These are phyloP conservation scores for Regulus satrapa DNA, from an alignment of 2,113 vertebrate genomes.

Conservation along the genomic window DNA sequence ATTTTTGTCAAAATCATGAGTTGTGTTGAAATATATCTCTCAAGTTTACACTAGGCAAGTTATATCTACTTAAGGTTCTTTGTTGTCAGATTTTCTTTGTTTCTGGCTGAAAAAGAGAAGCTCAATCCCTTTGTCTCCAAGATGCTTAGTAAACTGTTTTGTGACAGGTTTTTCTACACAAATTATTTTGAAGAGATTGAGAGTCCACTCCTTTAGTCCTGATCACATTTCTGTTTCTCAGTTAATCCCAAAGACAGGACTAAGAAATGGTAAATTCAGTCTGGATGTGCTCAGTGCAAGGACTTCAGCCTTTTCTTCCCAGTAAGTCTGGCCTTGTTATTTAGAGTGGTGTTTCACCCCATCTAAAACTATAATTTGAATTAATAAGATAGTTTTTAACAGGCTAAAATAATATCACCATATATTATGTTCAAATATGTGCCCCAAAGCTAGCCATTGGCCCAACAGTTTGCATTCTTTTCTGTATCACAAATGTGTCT, in stretches of 20 bases:
- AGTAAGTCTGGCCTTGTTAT: not conserved
- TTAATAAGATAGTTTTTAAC: not conserved
- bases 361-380: not conserved
- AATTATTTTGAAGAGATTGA: not conserved
- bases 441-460: not conserved
- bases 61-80: not conserved
- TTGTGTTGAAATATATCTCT: not conserved
- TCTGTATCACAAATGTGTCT: not conserved
- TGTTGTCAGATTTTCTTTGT: not conserved
- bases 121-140: not conserved
- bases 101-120: not conserved
- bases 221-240: not conserved
- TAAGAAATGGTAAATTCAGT: not conserved
- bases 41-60: not conserved
- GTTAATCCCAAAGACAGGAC: not conserved
- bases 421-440: not conserved
- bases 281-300: not conserved
- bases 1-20: not conserved
- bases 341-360: not conserved
- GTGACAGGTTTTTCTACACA: not conserved
- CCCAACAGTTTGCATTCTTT: not conserved
- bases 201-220: not conserved
- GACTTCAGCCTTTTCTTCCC: not conserved
- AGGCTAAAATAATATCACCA: not conserved
- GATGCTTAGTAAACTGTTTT: not conserved